Percentiles rank a stretch among this genome's conserved stretches.
These are phyloP conservation scores for Ancistrus triradiatus DNA, from an alignment of 2,113 vertebrate species.

Conservation along the genomic window DNA sequence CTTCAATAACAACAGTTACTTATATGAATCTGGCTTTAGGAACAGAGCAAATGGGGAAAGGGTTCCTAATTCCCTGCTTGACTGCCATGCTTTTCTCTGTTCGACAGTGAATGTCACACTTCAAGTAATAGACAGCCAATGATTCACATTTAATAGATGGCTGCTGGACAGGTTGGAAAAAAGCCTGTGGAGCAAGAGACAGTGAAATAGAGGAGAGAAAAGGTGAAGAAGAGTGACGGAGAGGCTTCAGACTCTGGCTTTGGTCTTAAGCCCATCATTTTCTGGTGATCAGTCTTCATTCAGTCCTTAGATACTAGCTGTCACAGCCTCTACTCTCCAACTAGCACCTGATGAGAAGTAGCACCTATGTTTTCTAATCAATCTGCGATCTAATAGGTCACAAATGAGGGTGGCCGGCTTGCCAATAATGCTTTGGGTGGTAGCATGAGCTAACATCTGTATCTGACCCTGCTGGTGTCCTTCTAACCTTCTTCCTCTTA, in stretches of 20 bases:
- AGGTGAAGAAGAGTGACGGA: constrained; percentile 27
- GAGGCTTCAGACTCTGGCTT: constrained; percentile 51
- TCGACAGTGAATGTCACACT: not conserved
- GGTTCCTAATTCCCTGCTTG: not conserved
- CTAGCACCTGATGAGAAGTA: constrained; percentile 65
- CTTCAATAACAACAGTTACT: no score
- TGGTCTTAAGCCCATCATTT: constrained; percentile 64
- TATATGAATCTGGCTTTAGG: no score
- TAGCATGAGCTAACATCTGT: constrained; percentile 48
- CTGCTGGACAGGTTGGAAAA: constrained; percentile 22
- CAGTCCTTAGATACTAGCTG: constrained; percentile 58
- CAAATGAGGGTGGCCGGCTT: constrained; percentile 62
- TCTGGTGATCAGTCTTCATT: constrained; percentile 62
- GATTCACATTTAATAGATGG: constrained; percentile 17
- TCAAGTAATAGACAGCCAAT: constrained; percentile 10
- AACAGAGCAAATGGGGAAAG: not conserved
- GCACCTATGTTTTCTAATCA: constrained; percentile 68
- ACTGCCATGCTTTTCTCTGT: constrained; percentile 1
- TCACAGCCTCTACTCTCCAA: constrained; percentile 62
- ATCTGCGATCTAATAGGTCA: constrained; percentile 75
- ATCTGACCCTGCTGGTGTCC: constrained; percentile 25
- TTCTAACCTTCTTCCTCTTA: not conserved
- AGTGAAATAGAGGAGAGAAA: constrained; percentile 15
- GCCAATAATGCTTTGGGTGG: constrained; percentile 62
- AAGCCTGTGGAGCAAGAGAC: constrained; percentile 7